Percentiles rank a stretch among this genome's conserved stretches.
These are phyloP conservation scores for Micrasema longulum DNA, from an alignment of 1,140 invertebrate species.

Conservation along the genomic window DNA sequence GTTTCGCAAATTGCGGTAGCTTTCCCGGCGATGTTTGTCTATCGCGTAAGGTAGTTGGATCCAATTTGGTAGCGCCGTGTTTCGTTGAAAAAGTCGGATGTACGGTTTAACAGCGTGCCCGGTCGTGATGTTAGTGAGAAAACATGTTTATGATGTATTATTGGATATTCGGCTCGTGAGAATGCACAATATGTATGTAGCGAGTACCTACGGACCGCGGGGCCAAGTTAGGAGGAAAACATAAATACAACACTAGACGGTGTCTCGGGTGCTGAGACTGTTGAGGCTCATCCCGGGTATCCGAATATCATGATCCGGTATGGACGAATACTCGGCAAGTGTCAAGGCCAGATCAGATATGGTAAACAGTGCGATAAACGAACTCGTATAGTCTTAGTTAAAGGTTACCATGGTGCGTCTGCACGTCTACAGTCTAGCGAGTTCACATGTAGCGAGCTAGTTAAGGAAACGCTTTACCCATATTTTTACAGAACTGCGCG, in stretches of 20 bases:
- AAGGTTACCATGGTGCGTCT: not conserved
- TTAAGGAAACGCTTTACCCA: too few species aligned
- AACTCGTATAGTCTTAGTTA: slow-evolving; percentile 4
- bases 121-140: slow-evolving; percentile 26
- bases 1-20: slow-evolving; percentile 22
- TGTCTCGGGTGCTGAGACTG: slow-evolving; percentile 12
- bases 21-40: slow-evolving; percentile 10
- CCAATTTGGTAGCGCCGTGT: slow-evolving; percentile 20
- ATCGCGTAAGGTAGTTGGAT: slow-evolving; percentile 10
- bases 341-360: slow-evolving; percentile 12
- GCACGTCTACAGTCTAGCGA: too few species aligned
- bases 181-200: slow-evolving; percentile 1
- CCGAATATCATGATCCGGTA: slow-evolving; percentile 4
- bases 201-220: not conserved
- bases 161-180: slow-evolving; percentile 25
- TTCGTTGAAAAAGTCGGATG: slow-evolving; percentile 38
- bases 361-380: slow-evolving; percentile 9
- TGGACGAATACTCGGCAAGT: slow-evolving; percentile 10
- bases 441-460: too few species aligned
- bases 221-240: slow-evolving; percentile 20
- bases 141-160: slow-evolving; percentile 40
- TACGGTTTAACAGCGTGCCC: slow-evolving; percentile 18
- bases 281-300: slow-evolving; percentile 15
- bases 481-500: too few species aligned
- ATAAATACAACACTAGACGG: slow-evolving; percentile 1